Evolutionary conservation across 2,797 vertebrate genomes (phyloP).

Genomic region (Danionella dracula): DNA sequence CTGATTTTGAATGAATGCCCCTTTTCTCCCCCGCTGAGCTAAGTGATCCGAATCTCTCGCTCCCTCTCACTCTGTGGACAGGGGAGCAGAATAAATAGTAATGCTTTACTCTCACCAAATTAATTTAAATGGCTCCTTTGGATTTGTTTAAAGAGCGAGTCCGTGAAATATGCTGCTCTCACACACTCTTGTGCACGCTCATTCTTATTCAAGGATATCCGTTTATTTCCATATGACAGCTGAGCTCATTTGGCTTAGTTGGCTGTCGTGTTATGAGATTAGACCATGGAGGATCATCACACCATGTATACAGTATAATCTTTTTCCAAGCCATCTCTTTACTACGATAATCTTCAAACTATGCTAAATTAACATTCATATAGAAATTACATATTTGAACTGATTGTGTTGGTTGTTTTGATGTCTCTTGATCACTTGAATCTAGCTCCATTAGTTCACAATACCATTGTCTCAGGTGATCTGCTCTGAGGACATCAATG

Average conservation of each 20-base stretch:
- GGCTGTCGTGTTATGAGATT: conserved; percentile 19
- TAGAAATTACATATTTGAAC: no score
- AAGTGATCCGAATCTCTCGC: not conserved
- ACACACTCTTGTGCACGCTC: not conserved
- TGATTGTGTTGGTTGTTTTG: no score
- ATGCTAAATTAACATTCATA: no score
- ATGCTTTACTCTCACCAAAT: conserved; percentile 18
- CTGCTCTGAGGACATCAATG: no score
- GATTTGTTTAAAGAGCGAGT: conserved; percentile 1
- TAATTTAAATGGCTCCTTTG: conserved; percentile 2
- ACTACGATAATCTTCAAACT: no score
- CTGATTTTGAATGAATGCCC: conserved; percentile 36
- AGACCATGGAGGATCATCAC: not conserved
- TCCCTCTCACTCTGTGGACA: no score
- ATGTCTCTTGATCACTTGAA: no score
- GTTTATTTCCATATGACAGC: conserved; percentile 12
- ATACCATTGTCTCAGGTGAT: no score
- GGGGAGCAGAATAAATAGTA: not conserved
- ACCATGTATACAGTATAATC: not conserved
- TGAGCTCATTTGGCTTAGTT: conserved; percentile 15
- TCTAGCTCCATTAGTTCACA: no score
- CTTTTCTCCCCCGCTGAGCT: conserved; percentile 19
- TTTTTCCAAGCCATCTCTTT: not conserved
- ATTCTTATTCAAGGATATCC: not conserved
- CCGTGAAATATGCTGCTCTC: conserved; percentile 17